Evolutionary conservation across 1,140 invertebrate species (phyloP).

Genomic region (Ganaspis sp.): DNA sequence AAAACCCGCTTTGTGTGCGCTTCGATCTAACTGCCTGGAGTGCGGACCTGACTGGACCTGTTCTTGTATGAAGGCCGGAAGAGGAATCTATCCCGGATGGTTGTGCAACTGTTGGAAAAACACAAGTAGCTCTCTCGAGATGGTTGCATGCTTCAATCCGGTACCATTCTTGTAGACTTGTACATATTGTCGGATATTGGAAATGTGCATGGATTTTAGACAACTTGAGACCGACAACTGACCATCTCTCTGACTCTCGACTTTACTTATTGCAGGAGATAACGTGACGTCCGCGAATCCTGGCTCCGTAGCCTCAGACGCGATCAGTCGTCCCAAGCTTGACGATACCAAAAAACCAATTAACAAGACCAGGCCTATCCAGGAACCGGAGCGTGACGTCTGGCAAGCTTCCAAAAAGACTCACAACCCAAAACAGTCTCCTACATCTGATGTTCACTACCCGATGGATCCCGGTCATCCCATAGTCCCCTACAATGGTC

Average conservation of each 20-base stretch:
- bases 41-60: conserved; percentile 62
- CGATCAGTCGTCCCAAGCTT: conserved; percentile 51
- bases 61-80: conserved; percentile 34
- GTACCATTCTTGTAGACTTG: conserved; percentile 46
- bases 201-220: conserved; percentile 69
- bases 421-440: not conserved
- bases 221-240: conserved; percentile 39
- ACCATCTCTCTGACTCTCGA: conserved; percentile 63
- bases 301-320: conserved; percentile 61
- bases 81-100: not conserved
- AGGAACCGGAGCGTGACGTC: conserved; percentile 52
- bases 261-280: conserved; percentile 74
- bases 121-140: conserved; percentile 32
- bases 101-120: conserved; percentile 27
- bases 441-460: conserved; percentile 60
- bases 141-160: conserved; percentile 58
- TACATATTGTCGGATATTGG: conserved; percentile 58
- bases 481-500: conserved; percentile 70
- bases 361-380: conserved; percentile 56
- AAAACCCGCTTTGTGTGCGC: conserved; percentile 38
- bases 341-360: conserved; percentile 57
- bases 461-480: conserved; percentile 73
- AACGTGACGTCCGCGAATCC: conserved; percentile 63
- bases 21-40: conserved; percentile 55
- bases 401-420: conserved; percentile 13